A percentile compares a stretch with the other conserved stretches of the same genome.
These are phyloP conservation scores for Branchipolynoe longqiensis DNA, from an alignment of 2,888 invertebrate species.

Conservation along the genomic window DNA sequence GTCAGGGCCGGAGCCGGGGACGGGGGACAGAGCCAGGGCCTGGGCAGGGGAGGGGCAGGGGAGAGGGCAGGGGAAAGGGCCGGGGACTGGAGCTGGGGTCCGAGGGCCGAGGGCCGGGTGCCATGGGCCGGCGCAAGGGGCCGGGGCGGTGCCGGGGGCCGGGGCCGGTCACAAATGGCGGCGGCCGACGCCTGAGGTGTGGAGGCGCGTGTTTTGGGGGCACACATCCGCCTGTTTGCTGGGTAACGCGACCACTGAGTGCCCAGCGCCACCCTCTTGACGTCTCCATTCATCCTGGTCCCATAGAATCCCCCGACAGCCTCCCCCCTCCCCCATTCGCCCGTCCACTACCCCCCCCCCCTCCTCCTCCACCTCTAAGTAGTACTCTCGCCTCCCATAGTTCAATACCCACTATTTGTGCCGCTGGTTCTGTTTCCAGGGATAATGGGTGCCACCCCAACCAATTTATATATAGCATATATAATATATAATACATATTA, in stretches of 20 bases:
- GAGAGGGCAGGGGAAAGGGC: slow-evolving; percentile 79
- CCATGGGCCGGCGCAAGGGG: slow-evolving; percentile 72
- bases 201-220: slow-evolving; percentile 20
- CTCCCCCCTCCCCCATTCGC: no score
- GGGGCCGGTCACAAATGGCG: background rate
- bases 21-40: slow-evolving; percentile 70
- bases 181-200: slow-evolving; percentile 11
- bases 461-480: no score
- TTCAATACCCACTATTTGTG: no score
- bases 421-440: no score
- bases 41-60: slow-evolving; percentile 74
- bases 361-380: no score
- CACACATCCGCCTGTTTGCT: background rate
- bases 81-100: slow-evolving; percentile 79
- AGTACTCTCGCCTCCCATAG: no score
- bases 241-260: slow-evolving; percentile 8
- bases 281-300: slow-evolving; percentile 48
- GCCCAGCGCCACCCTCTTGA: slow-evolving; percentile 34
- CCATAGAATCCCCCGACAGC: no score
- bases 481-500: no score
- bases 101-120: no score
- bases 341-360: no score
- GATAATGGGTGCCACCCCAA: no score
- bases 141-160: no score
- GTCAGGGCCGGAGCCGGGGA: slow-evolving; percentile 77